These are phyloP conservation scores for Stigmatopora argus DNA, from an alignment of 2,113 vertebrate species.

Conservation along the genomic window DNA sequence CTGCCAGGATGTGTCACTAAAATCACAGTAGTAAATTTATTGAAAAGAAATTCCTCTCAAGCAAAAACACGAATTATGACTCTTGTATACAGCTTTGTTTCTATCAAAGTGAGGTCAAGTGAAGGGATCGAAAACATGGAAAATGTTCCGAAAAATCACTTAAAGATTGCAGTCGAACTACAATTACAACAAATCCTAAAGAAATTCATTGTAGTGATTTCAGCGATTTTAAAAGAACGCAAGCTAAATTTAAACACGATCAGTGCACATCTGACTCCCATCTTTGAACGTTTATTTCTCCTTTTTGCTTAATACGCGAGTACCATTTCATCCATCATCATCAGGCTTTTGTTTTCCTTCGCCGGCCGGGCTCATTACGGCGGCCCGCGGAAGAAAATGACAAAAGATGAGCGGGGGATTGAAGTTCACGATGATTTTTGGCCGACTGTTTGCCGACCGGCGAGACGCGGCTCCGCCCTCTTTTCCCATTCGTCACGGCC, in stretches of 20 bases:
- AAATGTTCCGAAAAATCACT: neutral
- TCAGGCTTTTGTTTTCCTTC: neutral
- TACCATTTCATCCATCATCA: neutral
- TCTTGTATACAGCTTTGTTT: neutral
- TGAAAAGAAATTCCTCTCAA: neutral
- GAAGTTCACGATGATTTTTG: neutral
- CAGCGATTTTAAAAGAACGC: no score
- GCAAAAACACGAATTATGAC: neutral
- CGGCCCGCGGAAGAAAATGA: neutral
- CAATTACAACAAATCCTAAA: neutral
- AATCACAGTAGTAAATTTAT: neutral
- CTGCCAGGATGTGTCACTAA: neutral
- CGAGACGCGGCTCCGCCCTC: constrained; percentile 20
- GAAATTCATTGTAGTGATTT: no score
- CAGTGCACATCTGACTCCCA: constrained; percentile 2
- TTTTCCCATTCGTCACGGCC: constrained; percentile 43
- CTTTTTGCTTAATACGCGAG: constrained; percentile 13
- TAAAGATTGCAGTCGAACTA: neutral
- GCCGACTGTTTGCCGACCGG: constrained; percentile 36
- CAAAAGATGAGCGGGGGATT: neutral
- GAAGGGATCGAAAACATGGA: neutral
- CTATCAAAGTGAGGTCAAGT: neutral
- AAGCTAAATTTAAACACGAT: neutral
- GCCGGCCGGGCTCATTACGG: neutral
- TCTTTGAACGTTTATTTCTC: constrained; percentile 20